Base-by-base conservation (phyloP, 2,888 invertebrate genomes). In the Tillus elongatus region DNA sequence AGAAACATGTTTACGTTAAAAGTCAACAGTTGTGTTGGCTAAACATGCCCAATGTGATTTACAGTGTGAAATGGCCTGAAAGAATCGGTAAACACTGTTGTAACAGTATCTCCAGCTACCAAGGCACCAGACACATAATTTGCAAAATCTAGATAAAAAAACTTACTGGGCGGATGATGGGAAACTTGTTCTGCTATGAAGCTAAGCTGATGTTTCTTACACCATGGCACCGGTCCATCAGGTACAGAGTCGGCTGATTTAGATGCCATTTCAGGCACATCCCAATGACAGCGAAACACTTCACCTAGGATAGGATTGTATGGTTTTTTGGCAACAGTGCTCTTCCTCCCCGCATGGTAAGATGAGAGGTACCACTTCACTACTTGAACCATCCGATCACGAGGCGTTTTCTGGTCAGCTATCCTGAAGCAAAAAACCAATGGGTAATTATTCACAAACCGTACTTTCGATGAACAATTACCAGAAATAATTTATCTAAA, bases 131-230 rank as follows among this genome's bases (percentile, higher is more conserved):
- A n/a, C 4, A 13, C 12, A 10, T 31, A 15, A 15, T 13, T 35
- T 19, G 37, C n/a, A n/a, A n/a, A n/a, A n/a, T n/a, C n/a, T n/a
- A n/a, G n/a, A n/a, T n/a, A 59, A 61, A 45, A 39, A 41, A 19
- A 58, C 66, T 66, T 70, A 87, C 88, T 90, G 47, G 97, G 97
- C 30, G 97, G 98, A 71, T 98, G 98, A 71, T 98, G 98, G 4
- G 95, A 97, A 8, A 97, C 96, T 70, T 99, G 98, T 63, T 98
- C 98, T 2, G 98, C 91, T 33, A 97, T 79, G 67, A 98, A 98
- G 4, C 86, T 79, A 6, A 98, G 71, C 61, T 96, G 90, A 68
- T 88, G 79, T 30, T 78, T 77, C 4, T 75, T 76, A 51, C 89
- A 90, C 88, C 93, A 93, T 0, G 92, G 90, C 27, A 93, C 79